Evolutionary conservation across 2,113 vertebrate species (phyloP).

Genomic region (Varanus salvator): DNA sequence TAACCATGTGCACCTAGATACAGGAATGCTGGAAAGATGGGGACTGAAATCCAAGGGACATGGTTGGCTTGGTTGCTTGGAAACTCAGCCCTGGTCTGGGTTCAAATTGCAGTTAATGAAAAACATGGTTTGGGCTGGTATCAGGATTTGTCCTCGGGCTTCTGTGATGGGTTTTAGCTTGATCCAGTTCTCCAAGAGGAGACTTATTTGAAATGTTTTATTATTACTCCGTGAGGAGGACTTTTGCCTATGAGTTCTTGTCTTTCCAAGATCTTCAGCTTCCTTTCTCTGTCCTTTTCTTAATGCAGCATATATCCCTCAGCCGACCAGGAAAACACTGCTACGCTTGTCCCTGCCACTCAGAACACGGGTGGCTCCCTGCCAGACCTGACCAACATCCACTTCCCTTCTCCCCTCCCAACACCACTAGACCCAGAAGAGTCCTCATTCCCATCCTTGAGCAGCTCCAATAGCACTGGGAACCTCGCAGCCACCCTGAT

Average conservation of each 20-base stretch:
- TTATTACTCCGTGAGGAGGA: too few relatives aligned
- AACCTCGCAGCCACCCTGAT: conserved; percentile 92
- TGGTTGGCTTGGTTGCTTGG: neutral
- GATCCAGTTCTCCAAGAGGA: neutral
- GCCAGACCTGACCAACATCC: conserved; percentile 96
- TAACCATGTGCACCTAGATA: neutral
- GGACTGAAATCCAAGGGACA: neutral
- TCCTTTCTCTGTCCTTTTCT: neutral
- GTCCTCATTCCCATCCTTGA: conserved; percentile 86
- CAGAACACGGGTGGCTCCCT: conserved; percentile 96
- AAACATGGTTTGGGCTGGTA: neutral
- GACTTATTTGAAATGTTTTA: neutral
- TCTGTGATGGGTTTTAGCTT: neutral
- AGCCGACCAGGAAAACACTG: conserved; percentile 90
- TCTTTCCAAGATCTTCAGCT: too few relatives aligned
- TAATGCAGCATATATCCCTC: conserved; percentile 94
- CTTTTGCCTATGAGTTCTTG: too few relatives aligned
- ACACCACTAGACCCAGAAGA: conserved; percentile 95
- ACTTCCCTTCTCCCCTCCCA: conserved; percentile 95
- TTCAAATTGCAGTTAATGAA: neutral
- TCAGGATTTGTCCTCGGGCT: neutral
- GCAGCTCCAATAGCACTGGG: conserved; percentile 87
- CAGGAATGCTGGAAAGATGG: neutral
- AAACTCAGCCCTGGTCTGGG: neutral
- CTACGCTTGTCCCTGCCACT: conserved; percentile 86